Base-by-base conservation (phyloP, 2,888 invertebrate genomes). In the Leptogaster cylindrica region DNA sequence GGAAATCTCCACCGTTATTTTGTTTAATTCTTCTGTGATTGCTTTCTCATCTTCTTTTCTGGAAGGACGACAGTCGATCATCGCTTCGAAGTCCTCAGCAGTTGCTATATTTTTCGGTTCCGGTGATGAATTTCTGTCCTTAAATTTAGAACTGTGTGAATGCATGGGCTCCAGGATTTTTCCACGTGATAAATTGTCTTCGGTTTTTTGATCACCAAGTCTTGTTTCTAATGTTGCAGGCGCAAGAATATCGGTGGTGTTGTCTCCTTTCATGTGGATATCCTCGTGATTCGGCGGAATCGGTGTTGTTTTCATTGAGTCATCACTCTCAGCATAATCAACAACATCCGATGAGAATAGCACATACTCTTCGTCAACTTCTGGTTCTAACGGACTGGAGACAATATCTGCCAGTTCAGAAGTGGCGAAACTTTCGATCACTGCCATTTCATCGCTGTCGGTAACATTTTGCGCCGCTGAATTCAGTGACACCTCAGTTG, bases 51-150 rank as follows among this genome's bases (percentile, higher is more conserved):
- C 83, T 58, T 87, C 86, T 70, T 85, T 85, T 0, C 18, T 23
- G 6, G 84, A 82, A 68, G 85, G 84, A 0, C 86, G 86, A 72
- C 86, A 84, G 71, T 88, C 87, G 36, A 88, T 88, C 16, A 88
- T 77, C 70, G 87, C 86, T 73, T 88, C 87, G 73, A 87, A 88
- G 75, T 88, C 88, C 77, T 87, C 87, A 71, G 86, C 86, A 0
- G 88, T 87, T 0, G 86, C 84, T 68, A 88, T 85, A 71, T 66
- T 71, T 0, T 85, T 84, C 73, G 87, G 87, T 72, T 88, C 87
- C 0, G 87, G 86, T 1, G 87, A 86, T 72, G 86, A 86, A 12
- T 23, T 41, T 39, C 0, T 83, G 82, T 79, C 79, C 70, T 70
- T 2, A 36, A 36, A 36, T 36, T 36, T 36, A 18, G 52, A 28